These are phyloP conservation scores for Melanaphis sacchari DNA, from an alignment of 1,140 invertebrate species.

Conservation along the genomic window DNA sequence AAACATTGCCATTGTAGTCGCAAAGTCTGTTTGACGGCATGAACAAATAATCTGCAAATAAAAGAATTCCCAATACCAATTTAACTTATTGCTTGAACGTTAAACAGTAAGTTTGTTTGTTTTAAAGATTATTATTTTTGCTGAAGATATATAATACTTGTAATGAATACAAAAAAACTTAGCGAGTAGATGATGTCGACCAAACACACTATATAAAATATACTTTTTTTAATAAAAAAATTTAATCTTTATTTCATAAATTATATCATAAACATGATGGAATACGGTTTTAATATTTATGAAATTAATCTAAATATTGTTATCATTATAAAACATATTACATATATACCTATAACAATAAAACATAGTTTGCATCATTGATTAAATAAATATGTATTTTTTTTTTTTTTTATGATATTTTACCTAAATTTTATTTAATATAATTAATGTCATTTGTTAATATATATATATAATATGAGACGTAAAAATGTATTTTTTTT, in stretches of 20 bases:
- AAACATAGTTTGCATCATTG: too few relatives aligned
- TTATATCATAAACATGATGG: neutral
- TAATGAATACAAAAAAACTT: neutral
- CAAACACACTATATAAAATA: neutral
- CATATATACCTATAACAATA: neutral
- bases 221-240: too few relatives aligned
- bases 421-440: too few relatives aligned
- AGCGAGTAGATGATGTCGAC: neutral
- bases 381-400: too few relatives aligned
- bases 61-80: neutral
- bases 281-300: neutral
- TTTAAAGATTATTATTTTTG: neutral
- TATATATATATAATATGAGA: too few relatives aligned
- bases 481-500: too few relatives aligned
- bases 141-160: neutral
- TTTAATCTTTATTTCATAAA: neutral
- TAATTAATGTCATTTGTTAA: too few relatives aligned
- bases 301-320: neutral
- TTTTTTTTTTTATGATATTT: too few relatives aligned
- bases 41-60: neutral
- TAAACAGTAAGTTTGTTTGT: neutral
- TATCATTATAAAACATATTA: neutral
- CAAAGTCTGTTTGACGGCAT: neutral
- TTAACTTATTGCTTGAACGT: neutral
- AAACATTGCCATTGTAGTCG: neutral